phyloP scores from a whole-genome alignment of 2,888 invertebrate genomes.

The Mactromeris polynyma region DNA sequence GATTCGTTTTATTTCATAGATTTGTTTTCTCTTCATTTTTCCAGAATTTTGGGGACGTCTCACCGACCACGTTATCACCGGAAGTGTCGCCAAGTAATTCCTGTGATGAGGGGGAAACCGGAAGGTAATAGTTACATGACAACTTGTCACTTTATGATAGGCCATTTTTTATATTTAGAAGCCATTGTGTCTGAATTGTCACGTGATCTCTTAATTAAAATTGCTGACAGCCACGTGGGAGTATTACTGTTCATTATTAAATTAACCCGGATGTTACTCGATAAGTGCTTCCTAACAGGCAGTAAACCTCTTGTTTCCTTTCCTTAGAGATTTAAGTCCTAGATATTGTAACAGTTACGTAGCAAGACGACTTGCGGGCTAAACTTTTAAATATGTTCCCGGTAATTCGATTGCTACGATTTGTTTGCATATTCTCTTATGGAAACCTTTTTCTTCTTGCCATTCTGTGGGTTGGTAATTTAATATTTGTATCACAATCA shows the following conservation, averaged over 20 bases:
- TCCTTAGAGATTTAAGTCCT: neutral
- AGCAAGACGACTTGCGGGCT: neutral
- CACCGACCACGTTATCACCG: constrained; percentile 82
- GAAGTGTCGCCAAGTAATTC: constrained; percentile 85
- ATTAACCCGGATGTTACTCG: neutral
- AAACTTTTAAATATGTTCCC: neutral
- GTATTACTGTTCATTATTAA: neutral
- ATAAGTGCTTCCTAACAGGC: neutral
- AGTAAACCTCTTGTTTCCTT: neutral
- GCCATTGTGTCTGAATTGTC: neutral
- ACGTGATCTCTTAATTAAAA: neutral
- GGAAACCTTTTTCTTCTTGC: neutral
- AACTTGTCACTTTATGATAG: neutral
- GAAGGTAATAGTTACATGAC: constrained; percentile 72
- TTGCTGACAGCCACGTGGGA: neutral
- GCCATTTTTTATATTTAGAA: too few species aligned
- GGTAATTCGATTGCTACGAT: neutral
- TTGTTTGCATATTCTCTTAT: neutral
- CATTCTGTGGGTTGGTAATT: neutral
- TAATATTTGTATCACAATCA: neutral
- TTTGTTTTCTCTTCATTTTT: neutral
- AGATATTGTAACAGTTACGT: neutral
- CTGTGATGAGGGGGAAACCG: constrained; percentile 85
- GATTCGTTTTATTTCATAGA: neutral
- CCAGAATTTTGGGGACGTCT: constrained; percentile 85